A percentile compares a stretch with the other conserved stretches of the same genome.
Conservation (phyloP, 2,113 vertebrate genomes). For the Turdus rufiventris region DNA sequence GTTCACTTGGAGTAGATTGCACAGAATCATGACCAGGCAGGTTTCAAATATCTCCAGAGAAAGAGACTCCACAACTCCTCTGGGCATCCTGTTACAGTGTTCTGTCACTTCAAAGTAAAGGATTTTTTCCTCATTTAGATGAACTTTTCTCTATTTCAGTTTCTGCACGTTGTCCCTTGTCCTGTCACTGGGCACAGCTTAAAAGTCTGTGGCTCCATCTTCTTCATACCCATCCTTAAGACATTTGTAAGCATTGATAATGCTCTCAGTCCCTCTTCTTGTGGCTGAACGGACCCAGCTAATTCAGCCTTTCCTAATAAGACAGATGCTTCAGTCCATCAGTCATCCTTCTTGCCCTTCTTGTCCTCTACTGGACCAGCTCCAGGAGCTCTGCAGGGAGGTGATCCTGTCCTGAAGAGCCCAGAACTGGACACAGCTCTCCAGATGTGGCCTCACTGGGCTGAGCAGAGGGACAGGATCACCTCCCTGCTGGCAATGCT, state of each 20-base stretch:
- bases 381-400: not conserved
- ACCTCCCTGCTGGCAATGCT: not conserved
- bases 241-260: not conserved
- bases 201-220: not conserved
- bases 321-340: not conserved
- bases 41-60: not conserved
- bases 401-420: not conserved
- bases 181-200: not conserved
- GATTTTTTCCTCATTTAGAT: not conserved
- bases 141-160: not conserved
- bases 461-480: not conserved
- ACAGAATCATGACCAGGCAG: not conserved
- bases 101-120: not conserved
- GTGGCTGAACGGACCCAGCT: accelerated
- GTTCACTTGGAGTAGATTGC: not conserved
- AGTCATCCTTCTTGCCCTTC: not conserved
- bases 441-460: not conserved
- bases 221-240: no score
- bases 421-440: not conserved
- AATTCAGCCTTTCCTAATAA: not conserved
- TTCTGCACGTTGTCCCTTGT: not conserved
- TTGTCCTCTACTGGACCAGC: accelerated
- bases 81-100: not conserved
- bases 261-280: not conserved
- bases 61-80: not conserved